Conservation (phyloP, 2,797 vertebrate genomes). For the Parotocinclus haroldoi region DNA sequence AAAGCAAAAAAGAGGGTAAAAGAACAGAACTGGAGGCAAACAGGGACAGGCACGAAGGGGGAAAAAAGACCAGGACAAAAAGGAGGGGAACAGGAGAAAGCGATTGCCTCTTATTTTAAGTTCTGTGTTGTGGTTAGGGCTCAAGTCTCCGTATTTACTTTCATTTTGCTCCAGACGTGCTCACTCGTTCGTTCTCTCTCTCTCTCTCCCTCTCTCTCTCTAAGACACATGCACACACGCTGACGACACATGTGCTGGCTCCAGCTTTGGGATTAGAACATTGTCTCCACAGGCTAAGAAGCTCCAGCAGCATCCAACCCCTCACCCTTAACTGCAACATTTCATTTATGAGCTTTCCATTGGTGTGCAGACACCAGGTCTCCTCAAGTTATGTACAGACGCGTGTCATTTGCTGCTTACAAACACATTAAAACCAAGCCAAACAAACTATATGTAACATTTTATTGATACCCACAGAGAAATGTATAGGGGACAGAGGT, state of each 20-base stretch:
- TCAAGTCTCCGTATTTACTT: conserved; percentile 61
- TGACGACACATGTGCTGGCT: conserved; percentile 53
- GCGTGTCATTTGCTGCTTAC: conserved; percentile 44
- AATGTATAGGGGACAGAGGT: not conserved
- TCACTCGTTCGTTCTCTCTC: conserved; percentile 26
- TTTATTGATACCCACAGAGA: too few species aligned
- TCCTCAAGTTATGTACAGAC: conserved; percentile 20
- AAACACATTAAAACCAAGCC: not conserved
- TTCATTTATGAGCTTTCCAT: conserved; percentile 61
- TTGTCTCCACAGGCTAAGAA: conserved; percentile 33
- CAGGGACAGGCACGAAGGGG: not conserved
- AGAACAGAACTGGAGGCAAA: not conserved
- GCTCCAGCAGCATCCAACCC: conserved; percentile 54
- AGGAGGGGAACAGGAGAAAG: conserved; percentile 37
- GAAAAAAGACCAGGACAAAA: conserved; percentile 15
- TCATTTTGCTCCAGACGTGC: conserved; percentile 67
- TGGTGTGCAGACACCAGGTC: not conserved
- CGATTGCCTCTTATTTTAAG: conserved; percentile 48
- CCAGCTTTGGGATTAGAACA: conserved; percentile 55
- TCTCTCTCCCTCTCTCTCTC: too few species aligned
- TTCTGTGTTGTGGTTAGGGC: conserved; percentile 69
- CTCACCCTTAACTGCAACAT: conserved; percentile 49
- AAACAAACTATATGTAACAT: too few species aligned
- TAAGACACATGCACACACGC: conserved; percentile 36
- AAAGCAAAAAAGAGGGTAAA: conserved; percentile 9